Evolutionary conservation across 2,888 invertebrate genomes (phyloP).

Genomic region (Caradrina clavipalpis): DNA sequence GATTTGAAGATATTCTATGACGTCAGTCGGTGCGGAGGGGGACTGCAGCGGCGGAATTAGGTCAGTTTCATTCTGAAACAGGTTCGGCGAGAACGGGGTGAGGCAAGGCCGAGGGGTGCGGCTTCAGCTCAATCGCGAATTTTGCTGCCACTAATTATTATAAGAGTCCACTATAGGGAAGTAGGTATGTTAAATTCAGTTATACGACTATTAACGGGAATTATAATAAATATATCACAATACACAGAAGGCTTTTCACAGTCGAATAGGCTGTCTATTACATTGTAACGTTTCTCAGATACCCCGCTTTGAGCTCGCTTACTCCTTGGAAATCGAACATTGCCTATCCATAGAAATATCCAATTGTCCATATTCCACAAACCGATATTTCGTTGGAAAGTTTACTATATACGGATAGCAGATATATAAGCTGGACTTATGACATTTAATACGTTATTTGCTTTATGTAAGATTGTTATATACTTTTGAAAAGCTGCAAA

Average conservation of each 20-base stretch:
- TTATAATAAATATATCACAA: not conserved
- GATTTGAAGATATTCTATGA: constrained; percentile 83
- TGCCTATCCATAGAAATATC: not conserved
- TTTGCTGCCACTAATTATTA: constrained; percentile 75
- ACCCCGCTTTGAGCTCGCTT: not conserved
- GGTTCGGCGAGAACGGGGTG: constrained; percentile 77
- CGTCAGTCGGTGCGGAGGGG: constrained; percentile 90
- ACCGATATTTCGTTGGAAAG: not conserved
- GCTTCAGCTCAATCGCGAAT: constrained; percentile 76
- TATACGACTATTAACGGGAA: not conserved
- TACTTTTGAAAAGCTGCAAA: too few species aligned
- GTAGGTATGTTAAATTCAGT: not conserved
- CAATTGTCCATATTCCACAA: not conserved
- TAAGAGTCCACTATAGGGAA: constrained; percentile 43
- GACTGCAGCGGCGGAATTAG: constrained; percentile 89
- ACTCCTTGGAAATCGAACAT: not conserved
- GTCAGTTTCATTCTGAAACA: constrained; percentile 93
- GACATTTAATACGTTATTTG: too few species aligned
- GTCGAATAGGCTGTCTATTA: not conserved
- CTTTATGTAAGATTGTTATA: too few species aligned
- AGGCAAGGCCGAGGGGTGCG: constrained; percentile 69
- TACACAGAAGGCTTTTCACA: not conserved
- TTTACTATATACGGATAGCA: not conserved
- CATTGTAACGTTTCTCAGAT: not conserved
- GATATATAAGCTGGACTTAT: not conserved